Evolutionary conservation across 2,113 vertebrate species (phyloP), one percentile per base, ranked within the genome.

Genomic region (Lagopus muta): DNA sequence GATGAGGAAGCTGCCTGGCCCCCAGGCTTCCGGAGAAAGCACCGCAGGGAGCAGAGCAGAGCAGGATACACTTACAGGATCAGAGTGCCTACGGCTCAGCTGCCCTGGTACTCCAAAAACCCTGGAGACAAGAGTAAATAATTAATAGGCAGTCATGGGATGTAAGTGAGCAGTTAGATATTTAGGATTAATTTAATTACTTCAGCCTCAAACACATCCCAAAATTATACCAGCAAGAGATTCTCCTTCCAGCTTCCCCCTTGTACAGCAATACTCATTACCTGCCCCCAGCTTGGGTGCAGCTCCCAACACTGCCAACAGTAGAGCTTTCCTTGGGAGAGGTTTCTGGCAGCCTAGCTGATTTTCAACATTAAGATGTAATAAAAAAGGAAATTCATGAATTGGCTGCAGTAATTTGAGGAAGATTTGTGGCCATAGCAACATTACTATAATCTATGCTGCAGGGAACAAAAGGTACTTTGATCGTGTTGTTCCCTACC

Each of bases 401-500:
- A 92, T 88, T 86, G 82, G 94, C 94, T 97, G 94, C 90, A 81
- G 94, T 76, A 90, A 73, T 86, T 72, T 89, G 76, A 78, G 70
- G 73, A 81, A 90, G 91, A 94, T 91, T 81, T 94, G 96, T 94
- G 96, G 86, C 86, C 95, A 97, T 90, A 97, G 96, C 95, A 97
- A 92, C 94, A 75, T 90, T 93, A 90, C 93, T 78, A 36, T 34
- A 74, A 94, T 71, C 79, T 74, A 11, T 47, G 57, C 82, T 58
- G 91, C 65, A 48, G 43, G 79, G 76, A 96, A 96, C 91, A 89
- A 91, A 91, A 95, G 89, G 57, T 61, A 79, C 87, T 87, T 54
- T 45, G 72, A 93, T 86, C 75, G n/a, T 6, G 19, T 54, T 7
- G 20, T 58, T 93, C 85, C 73, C 27, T 36, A 34, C 72, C 36